Percentiles rank a stretch among this genome's conserved stretches.
These are phyloP conservation scores for Conistra vaccinii DNA, from an alignment of 2,888 invertebrate genomes.

Conservation along the genomic window DNA sequence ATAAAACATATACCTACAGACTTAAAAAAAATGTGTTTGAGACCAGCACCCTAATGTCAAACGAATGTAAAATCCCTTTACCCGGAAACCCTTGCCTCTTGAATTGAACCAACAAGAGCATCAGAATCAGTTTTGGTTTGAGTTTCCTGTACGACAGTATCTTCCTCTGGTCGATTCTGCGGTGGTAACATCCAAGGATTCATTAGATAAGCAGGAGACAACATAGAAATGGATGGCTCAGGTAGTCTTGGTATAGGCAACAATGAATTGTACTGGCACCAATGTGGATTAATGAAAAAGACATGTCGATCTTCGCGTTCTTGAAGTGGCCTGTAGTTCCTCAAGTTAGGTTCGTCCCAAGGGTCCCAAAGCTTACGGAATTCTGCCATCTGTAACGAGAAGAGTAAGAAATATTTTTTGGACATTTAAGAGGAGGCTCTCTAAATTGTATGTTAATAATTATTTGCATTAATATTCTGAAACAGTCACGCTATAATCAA, in stretches of 20 bases:
- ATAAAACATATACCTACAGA: no score
- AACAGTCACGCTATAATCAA: no score
- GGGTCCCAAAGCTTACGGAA: conserved; percentile 90
- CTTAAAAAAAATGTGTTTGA: no score
- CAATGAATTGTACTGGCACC: conserved; percentile 87
- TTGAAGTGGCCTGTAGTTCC: conserved; percentile 90
- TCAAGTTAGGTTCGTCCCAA: conserved; percentile 86
- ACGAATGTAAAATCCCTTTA: neutral
- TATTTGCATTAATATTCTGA: no score
- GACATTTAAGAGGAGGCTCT: no score
- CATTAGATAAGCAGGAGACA: conserved; percentile 79
- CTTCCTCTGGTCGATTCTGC: conserved; percentile 58
- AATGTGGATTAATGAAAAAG: conserved; percentile 90
- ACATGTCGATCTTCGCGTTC: conserved; percentile 82
- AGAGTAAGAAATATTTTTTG: no score
- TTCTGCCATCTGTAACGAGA: conserved; percentile 84
- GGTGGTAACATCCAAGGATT: conserved; percentile 51
- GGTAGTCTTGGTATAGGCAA: conserved; percentile 83
- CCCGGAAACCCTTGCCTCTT: neutral
- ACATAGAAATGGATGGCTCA: conserved; percentile 79
- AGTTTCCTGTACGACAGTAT: conserved; percentile 38
- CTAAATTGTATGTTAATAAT: no score
- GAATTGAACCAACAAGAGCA: neutral
- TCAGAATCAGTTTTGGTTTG: conserved; percentile 26
- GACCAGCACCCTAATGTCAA: neutral